Percentiles rank a stretch among this genome's conserved stretches.
These are phyloP conservation scores for Poeciliopsis presidionis DNA, from an alignment of 2,797 vertebrate genomes.

Conservation along the genomic window DNA sequence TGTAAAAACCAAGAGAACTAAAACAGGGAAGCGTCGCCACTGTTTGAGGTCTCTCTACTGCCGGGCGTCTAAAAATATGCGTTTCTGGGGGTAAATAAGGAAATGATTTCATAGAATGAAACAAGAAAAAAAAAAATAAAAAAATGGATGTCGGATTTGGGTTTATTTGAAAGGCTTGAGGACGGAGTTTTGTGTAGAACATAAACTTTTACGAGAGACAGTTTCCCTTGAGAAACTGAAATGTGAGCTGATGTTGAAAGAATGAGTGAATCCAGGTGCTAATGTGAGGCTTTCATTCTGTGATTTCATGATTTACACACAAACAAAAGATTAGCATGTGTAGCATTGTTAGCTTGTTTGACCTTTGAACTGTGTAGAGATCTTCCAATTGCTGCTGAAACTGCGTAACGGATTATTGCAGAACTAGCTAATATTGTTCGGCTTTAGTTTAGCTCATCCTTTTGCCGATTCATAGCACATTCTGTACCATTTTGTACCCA, in stretches of 20 bases:
- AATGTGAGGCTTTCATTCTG: background rate
- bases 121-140: conserved; percentile 35
- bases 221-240: background rate
- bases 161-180: conserved; percentile 33
- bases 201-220: background rate
- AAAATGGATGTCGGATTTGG: conserved; percentile 32
- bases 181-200: background rate
- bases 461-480: background rate
- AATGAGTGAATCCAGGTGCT: background rate
- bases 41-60: conserved; percentile 15
- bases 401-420: background rate
- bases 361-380: background rate
- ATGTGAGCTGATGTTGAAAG: background rate
- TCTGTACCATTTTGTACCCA: background rate
- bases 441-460: background rate
- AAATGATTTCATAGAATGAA: conserved; percentile 50
- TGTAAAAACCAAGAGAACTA: conserved; percentile 48
- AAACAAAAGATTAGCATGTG: background rate
- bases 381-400: background rate
- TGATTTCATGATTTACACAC: background rate
- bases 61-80: background rate
- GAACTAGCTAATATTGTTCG: background rate
- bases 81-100: conserved; percentile 39
- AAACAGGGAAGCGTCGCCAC: conserved; percentile 59
- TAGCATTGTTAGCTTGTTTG: background rate